Conservation (phyloP, 2,888 invertebrate genomes). For the Meandrusa payeni region DNA sequence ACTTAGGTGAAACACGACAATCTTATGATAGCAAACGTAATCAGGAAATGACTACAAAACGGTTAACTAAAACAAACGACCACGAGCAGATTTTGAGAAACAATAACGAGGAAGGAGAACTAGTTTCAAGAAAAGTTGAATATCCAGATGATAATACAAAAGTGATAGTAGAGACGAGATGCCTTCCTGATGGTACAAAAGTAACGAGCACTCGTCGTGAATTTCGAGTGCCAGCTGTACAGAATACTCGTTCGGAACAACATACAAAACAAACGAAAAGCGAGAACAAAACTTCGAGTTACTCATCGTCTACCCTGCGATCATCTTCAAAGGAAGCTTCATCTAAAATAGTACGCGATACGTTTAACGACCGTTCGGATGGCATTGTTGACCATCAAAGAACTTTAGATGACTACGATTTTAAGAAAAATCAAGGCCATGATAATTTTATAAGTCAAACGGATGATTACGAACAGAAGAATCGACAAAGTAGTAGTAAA, state of each 20-base stretch:
- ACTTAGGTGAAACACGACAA: slow-evolving; percentile 44
- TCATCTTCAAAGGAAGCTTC: slow-evolving; percentile 48
- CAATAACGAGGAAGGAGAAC: slow-evolving; percentile 60
- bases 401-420: slow-evolving; percentile 55
- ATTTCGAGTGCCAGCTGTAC: slow-evolving; percentile 65
- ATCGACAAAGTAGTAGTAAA: slow-evolving; percentile 11
- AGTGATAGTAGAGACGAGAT: slow-evolving; percentile 84
- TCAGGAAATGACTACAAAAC: slow-evolving; percentile 41
- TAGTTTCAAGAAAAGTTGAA: slow-evolving; percentile 80
- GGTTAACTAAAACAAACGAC: slow-evolving; percentile 40
- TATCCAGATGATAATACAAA: slow-evolving; percentile 84
- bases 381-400: slow-evolving; percentile 63
- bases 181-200: slow-evolving; percentile 83
- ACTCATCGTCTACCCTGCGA: slow-evolving; percentile 45
- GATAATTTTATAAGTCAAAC: slow-evolving; percentile 24
- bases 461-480: slow-evolving; percentile 19
- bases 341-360: slow-evolving; percentile 44
- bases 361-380: slow-evolving; percentile 38
- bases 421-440: slow-evolving; percentile 28
- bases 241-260: slow-evolving; percentile 56
- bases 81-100: slow-evolving; percentile 43
- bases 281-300: slow-evolving; percentile 49
- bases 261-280: slow-evolving; percentile 47
- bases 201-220: slow-evolving; percentile 86
- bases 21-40: slow-evolving; percentile 38